Conservation (phyloP, 2,113 vertebrate genomes). For the Maccullochella peelii region DNA sequence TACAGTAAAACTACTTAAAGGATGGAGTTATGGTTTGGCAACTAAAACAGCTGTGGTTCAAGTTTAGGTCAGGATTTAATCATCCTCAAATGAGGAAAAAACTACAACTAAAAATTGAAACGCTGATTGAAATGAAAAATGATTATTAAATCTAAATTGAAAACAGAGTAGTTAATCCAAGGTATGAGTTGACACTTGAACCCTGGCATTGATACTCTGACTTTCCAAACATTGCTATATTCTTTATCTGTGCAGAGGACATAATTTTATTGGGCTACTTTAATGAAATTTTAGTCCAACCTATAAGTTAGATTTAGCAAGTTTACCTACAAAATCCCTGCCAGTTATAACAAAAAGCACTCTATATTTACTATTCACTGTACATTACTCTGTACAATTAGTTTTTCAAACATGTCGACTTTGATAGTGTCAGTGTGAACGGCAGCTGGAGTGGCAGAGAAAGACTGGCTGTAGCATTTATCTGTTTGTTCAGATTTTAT, state of each 20-base stretch:
- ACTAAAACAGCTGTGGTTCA: neutral
- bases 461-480: slow-evolving; percentile 14
- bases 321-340: neutral
- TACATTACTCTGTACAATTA: neutral
- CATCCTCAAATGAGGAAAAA: neutral
- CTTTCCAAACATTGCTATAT: neutral
- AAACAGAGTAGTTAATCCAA: neutral
- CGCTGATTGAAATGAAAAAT: neutral
- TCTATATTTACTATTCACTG: neutral
- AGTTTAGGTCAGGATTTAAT: neutral
- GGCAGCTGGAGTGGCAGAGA: slow-evolving; percentile 20
- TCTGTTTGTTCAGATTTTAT: slow-evolving; percentile 28
- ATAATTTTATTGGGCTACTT: neutral
- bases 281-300: neutral
- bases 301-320: neutral
- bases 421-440: slow-evolving; percentile 19
- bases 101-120: neutral
- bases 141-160: neutral
- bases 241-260: neutral
- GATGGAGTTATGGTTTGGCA: neutral
- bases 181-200: neutral
- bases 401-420: slow-evolving; percentile 11
- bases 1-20: neutral
- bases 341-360: neutral
- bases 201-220: no score